Base-by-base conservation (phyloP, 2,113 vertebrate species). In the Calypte anna region DNA sequence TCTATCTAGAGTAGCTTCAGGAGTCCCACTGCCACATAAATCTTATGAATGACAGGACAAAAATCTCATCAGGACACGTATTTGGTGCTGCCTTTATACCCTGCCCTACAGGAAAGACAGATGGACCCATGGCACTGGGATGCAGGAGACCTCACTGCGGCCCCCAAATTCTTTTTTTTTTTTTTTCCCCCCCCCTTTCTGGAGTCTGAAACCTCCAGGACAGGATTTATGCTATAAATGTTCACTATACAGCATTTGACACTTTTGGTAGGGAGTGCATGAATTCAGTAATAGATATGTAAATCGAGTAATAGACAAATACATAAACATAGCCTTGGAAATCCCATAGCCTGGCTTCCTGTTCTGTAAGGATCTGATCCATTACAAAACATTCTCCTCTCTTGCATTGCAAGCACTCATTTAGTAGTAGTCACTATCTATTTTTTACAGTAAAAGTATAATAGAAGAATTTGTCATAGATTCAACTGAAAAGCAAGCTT, bases 21-120 rank as follows among this genome's bases (percentile, higher is more conserved):
- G 89, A 77, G 73, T 78, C 23, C 14, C 36, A 64, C 62, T 90
- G 86, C 63, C 64, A 70, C 89, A 89, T 91, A 96, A 96, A 96
- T 88, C 93, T 90, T 64, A 64, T 44, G 83, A 96, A 82, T 77
- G 72, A 77, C 66, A 93, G 63, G 63, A 72, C 50, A 74, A 72
- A 92, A 58, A 63, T 59, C 55, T 94, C 92, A 97, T 93, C 95
- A 94, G 69, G 62, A 54, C 40, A 73, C 36, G 40, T 78, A 50
- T 77, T 95, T 33, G 33, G 6, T 33, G 3, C n/a, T 30, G 51
- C n/a, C 24, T 50, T 50, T 62, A 50, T 30, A 74, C 23, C 63
- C 50, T 68, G 61, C 75, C 33, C 51, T 73, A 7, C 14, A 63
- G 28, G 25, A 69, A n/a, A 77, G 15, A 33, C 10, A 28, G 7